Conservation (phyloP, 2,113 vertebrate genomes). For the Bombycilla garrulus region DNA sequence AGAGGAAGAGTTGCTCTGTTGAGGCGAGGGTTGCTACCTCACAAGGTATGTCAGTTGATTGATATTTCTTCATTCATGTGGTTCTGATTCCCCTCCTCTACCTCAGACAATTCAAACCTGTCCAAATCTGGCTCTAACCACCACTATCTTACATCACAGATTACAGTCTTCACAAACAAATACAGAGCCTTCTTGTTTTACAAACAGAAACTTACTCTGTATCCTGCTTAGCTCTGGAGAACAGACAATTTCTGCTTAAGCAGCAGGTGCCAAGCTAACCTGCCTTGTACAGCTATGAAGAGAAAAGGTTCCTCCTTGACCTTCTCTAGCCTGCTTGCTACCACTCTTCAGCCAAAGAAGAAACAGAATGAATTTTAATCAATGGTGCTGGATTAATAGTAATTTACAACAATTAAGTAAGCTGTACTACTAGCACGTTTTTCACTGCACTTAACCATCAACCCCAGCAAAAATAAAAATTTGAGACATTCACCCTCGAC, state of each 20-base stretch:
- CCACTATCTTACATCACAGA: background rate
- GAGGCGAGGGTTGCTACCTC: background rate
- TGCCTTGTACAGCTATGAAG: background rate
- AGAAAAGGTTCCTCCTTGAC: background rate
- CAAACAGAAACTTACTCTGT: background rate
- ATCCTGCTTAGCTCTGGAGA: background rate
- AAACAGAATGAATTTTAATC: background rate
- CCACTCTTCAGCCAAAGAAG: background rate
- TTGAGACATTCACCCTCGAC: accelerated
- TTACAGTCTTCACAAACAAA: background rate
- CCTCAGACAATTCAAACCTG: background rate
- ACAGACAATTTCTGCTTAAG: background rate
- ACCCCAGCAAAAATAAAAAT: background rate
- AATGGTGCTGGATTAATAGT: background rate
- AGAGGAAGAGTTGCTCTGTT: background rate
- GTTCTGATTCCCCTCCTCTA: background rate
- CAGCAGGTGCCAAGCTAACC: background rate
- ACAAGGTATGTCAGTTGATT: background rate
- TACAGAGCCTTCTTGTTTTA: background rate
- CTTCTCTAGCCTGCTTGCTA: background rate
- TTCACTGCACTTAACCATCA: background rate
- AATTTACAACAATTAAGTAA: background rate
- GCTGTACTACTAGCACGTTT: background rate
- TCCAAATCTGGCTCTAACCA: background rate
- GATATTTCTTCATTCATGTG: background rate